Conservation (phyloP, 2,113 vertebrate species). For the Sander lucioperca region DNA sequence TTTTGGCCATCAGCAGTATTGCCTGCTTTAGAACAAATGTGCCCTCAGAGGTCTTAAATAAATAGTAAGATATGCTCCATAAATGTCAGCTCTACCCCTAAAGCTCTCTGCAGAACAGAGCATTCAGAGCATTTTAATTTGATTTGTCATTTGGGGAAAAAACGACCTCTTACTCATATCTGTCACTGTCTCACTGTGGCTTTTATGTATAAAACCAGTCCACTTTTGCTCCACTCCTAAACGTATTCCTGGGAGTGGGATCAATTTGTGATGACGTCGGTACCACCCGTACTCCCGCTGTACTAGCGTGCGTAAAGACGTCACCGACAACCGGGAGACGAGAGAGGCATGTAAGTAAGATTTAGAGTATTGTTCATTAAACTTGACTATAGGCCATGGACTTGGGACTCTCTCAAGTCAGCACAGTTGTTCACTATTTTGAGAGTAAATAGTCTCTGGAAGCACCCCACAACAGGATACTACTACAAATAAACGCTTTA, state of each 20-base stretch:
- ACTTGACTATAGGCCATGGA: constrained; percentile 4
- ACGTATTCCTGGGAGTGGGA: constrained; percentile 53
- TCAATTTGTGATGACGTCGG: constrained; percentile 74
- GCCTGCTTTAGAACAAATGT: constrained; percentile 21
- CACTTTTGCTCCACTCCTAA: constrained; percentile 47
- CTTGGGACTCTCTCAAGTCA: not conserved
- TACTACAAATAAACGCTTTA: not conserved
- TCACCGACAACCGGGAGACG: constrained; percentile 58
- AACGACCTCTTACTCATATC: constrained; percentile 13
- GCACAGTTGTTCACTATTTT: not conserved
- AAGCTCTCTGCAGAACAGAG: constrained; percentile 7
- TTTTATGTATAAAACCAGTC: constrained; percentile 40
- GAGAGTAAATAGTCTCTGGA: not conserved
- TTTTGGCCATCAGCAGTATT: not conserved
- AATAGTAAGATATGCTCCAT: constrained; percentile 33
- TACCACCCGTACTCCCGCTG: constrained; percentile 50
- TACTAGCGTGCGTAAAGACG: constrained; percentile 76
- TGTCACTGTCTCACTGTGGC: constrained; percentile 20
- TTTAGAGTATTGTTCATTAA: constrained; percentile 24
- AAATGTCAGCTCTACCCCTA: constrained; percentile 40
- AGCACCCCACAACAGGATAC: not conserved
- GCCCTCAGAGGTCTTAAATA: constrained; percentile 21
- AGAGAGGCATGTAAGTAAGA: constrained; percentile 37
- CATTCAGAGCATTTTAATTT: constrained; percentile 1
- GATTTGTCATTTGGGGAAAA: constrained; percentile 42